phyloP scores from a whole-genome alignment of 92 coral and sea anemone species.

The Micromussa lordhowensis region DNA sequence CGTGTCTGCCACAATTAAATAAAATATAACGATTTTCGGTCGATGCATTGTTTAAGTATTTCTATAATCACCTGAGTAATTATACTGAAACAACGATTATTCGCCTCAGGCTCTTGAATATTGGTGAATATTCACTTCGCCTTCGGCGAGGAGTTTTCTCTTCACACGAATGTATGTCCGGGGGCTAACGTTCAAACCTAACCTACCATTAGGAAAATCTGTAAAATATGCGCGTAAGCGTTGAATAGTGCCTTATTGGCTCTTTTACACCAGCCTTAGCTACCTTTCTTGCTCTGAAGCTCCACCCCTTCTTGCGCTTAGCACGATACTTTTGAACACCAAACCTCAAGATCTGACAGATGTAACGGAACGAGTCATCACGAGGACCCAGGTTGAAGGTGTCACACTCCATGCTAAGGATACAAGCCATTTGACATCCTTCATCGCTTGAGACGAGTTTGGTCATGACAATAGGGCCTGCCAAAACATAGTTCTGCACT shows the following conservation, averaged over 20 bases:
- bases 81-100: no score
- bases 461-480: not conserved
- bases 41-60: no score
- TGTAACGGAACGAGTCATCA: not conserved
- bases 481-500: not conserved
- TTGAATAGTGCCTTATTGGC: not conserved
- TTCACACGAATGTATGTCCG: no score
- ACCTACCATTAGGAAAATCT: no score
- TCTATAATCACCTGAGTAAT: no score
- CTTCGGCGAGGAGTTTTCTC: no score
- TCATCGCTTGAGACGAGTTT: not conserved
- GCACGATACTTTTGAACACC: not conserved
- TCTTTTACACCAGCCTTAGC: not conserved
- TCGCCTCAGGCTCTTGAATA: no score
- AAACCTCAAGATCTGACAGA: conserved; percentile 5
- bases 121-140: no score
- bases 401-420: not conserved
- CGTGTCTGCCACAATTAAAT: no score
- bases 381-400: not conserved
- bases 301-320: conserved; percentile 12
- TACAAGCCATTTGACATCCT: conserved; percentile 17
- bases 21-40: no score
- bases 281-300: conserved; percentile 11
- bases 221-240: no score
- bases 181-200: no score